Conservation (phyloP, 2,888 invertebrate genomes). For the Melitaea athalia region DNA sequence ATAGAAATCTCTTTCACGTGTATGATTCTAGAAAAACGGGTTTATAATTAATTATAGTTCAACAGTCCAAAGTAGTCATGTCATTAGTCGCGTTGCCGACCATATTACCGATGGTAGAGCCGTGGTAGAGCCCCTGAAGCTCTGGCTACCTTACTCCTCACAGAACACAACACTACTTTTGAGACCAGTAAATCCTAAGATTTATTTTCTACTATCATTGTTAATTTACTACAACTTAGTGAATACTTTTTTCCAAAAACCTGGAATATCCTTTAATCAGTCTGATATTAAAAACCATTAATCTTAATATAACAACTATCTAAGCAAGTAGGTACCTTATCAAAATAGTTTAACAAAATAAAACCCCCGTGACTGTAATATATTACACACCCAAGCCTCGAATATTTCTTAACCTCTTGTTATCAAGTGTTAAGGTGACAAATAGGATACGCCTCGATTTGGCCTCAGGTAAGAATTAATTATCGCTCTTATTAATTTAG, state of each 20-base stretch:
- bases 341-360: constrained; percentile 5
- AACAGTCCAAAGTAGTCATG: too few species aligned
- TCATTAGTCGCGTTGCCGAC: too few species aligned
- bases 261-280: background rate
- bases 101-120: too few species aligned
- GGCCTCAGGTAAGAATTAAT: constrained; percentile 64
- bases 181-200: too few species aligned
- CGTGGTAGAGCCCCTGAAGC: too few species aligned
- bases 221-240: too few species aligned
- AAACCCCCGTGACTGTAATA: constrained; percentile 1
- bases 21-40: too few species aligned
- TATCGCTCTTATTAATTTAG: constrained; percentile 71
- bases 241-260: background rate
- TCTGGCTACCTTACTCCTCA: too few species aligned
- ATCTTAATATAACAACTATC: background rate
- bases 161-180: too few species aligned
- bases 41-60: too few species aligned
- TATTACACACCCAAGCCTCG: background rate
- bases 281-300: background rate
- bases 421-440: constrained; percentile 69
- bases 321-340: background rate
- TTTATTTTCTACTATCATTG: too few species aligned
- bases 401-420: constrained; percentile 44
- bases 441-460: constrained; percentile 67
- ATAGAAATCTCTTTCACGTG: too few species aligned